Evolutionary conservation across 2,113 vertebrate genomes (phyloP).

Genomic region (Australoheros scitulus): DNA sequence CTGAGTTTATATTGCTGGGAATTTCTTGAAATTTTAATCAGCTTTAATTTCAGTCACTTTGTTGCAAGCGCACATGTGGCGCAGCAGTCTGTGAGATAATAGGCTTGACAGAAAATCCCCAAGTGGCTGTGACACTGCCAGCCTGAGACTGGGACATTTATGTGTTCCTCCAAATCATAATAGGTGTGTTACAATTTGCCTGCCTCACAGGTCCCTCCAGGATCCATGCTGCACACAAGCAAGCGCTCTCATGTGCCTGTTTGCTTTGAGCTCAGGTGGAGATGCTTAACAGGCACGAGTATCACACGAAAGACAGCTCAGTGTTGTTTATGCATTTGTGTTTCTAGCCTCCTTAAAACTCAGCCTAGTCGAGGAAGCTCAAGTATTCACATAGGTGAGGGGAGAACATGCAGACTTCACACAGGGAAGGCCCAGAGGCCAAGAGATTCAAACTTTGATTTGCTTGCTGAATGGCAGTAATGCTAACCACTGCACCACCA

Average conservation of each 20-base stretch:
- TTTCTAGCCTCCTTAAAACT: neutral
- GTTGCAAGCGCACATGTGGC: conserved; percentile 1
- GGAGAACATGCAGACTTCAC: neutral
- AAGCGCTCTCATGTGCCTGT: neutral
- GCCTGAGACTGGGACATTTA: conserved; percentile 16
- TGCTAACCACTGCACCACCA: neutral
- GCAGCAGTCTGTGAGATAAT: conserved; percentile 10
- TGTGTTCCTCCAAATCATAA: conserved; percentile 26
- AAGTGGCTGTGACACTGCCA: conserved; percentile 25
- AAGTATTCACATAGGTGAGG: neutral
- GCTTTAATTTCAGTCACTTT: conserved; percentile 34
- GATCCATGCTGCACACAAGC: neutral
- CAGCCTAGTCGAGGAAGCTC: neutral
- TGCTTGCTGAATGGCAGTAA: neutral
- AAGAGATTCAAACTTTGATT: neutral
- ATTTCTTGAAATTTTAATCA: conserved; percentile 22
- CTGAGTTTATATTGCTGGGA: neutral
- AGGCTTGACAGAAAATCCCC: conserved; percentile 41
- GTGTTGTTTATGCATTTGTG: neutral
- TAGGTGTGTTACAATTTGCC: conserved; percentile 18
- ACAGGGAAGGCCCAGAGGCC: neutral
- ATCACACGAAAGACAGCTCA: neutral
- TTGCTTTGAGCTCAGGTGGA: neutral
- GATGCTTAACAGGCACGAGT: neutral
- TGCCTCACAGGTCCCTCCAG: neutral